Evolutionary conservation across 2,113 vertebrate genomes (phyloP).

Genomic region (Pavo muticus): DNA sequence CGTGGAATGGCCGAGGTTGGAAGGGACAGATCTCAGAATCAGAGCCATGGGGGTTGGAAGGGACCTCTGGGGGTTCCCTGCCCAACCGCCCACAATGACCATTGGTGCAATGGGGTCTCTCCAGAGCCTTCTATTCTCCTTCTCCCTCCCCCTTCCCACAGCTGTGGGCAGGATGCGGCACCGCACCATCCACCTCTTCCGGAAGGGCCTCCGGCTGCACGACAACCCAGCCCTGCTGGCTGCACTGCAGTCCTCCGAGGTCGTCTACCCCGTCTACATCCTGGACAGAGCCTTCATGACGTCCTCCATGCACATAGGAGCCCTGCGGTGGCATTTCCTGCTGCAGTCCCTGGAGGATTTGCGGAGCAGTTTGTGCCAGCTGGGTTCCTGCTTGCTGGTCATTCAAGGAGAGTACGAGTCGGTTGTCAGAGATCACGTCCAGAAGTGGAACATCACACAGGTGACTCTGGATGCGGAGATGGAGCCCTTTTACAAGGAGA

Average conservation of each 20-base stretch:
- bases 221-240: conserved; percentile 72
- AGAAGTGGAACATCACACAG: conserved; percentile 63
- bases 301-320: not conserved
- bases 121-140: not conserved
- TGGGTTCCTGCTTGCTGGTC: conserved; percentile 66
- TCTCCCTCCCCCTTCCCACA: not conserved
- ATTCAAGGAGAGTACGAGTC: conserved; percentile 52
- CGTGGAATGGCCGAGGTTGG: too few relatives aligned
- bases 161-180: conserved; percentile 27
- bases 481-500: conserved; percentile 67
- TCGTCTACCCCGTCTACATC: conserved; percentile 62
- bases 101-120: too few relatives aligned
- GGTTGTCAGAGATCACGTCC: conserved; percentile 34
- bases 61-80: too few relatives aligned
- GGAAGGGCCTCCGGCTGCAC: conserved; percentile 68
- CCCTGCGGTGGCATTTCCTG: conserved; percentile 70
- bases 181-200: conserved; percentile 73
- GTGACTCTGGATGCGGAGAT: conserved; percentile 68
- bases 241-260: conserved; percentile 57
- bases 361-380: conserved; percentile 21
- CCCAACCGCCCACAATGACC: too few relatives aligned
- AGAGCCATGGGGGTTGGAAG: too few relatives aligned
- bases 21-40: too few relatives aligned
- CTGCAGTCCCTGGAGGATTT: conserved; percentile 73
- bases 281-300: conserved; percentile 62